Evolutionary conservation across 1,140 invertebrate genomes (phyloP), one percentile per base, ranked within the genome.

Genomic region (Sitodiplosis mosellana): DNA sequence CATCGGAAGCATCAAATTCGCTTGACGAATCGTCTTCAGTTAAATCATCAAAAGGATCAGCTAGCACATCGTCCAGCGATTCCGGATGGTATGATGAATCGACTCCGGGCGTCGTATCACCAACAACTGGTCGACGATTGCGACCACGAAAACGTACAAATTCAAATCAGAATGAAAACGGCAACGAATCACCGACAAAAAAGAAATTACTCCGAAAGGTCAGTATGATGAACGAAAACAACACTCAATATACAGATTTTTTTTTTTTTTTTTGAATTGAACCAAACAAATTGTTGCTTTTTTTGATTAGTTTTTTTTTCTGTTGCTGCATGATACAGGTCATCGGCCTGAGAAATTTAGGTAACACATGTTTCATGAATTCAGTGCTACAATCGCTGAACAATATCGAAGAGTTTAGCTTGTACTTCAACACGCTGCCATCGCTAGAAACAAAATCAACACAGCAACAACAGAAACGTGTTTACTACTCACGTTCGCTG

Each of bases 321-420:
- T n/a, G n/a, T n/a, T n/a, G 27, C 10, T 27, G 10, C 27, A 27
- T 5, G 76, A 15, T 46, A 55, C 78, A 76, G 66, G 74, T 80
- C 43, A 76, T 85, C 52, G 85, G 85, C 22, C 70, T 88, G 54
- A 71, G 82, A 56, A 89, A 89, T 69, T 69, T 87, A 59, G 85
- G 84, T 50, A 89, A 89, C 59, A 88, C 84, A 50, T 88, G 84
- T 64, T 89, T 88, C 64, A 89, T 89, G 84, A 88, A 87, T 68
- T 81, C 83, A 48, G 83, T 88, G 40, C 67, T 88, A 47, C 86
- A 89, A 59, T 86, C 82, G 53, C 71, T 89, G 55, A 85, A 83
- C 61, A 87, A 87, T 65, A 87, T 88, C 58, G 77, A 83, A 59
- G 79, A 85, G 57, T 88, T 88, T 65, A 83, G 80, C 65, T 78